Base-by-base conservation (phyloP, 2,888 invertebrate genomes). In the Parnassius mnemosyne region DNA sequence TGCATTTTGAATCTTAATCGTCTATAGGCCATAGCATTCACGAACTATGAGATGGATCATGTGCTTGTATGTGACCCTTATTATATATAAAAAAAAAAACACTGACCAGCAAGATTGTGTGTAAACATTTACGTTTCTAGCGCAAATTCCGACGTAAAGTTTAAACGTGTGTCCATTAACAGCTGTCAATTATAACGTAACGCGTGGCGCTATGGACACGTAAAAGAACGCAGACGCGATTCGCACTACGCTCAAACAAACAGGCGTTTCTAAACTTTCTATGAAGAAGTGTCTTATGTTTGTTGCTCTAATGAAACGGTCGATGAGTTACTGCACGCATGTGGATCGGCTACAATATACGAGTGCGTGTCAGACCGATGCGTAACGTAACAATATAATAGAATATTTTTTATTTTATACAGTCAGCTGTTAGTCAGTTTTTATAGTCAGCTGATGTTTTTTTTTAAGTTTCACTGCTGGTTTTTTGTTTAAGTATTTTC, bases 301-400 rank as follows among this genome's bases (percentile, higher is more conserved):
- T 55, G 46, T 34, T 42, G 51, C 34, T 63, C 60, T 55, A 64
- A 63, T 68, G 66, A 65, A 66, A n/a, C 51, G 10, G 44, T 51
- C 56, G 64, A 65, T 69, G 66, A 69, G 61, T 69, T 65, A 71
- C 61, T 63, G 65, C 47, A 34, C 49, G 57, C 69, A 66, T 68
- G 71, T 69, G 70, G 65, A 57, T 10, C n/a, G n/a, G 2, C 63
- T 41, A 53, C 41, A 56, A 50, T 44, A 61, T 12, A 47, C 52
- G 50, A 60, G 43, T 52, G 65, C 54, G 13, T 55, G 55, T 72
- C 47, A 69, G 68, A 71, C 68, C 65, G 68, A 42, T 42, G 57
- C 42, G 68, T 64, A 64, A 57, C 44, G 55, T 20, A 41, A 57
- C 25, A 41, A 60, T 52, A 56, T 44, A 55, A 12, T 49, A 49